Conservation (phyloP, 2,113 vertebrate species). For the Alexandromys fortis region DNA sequence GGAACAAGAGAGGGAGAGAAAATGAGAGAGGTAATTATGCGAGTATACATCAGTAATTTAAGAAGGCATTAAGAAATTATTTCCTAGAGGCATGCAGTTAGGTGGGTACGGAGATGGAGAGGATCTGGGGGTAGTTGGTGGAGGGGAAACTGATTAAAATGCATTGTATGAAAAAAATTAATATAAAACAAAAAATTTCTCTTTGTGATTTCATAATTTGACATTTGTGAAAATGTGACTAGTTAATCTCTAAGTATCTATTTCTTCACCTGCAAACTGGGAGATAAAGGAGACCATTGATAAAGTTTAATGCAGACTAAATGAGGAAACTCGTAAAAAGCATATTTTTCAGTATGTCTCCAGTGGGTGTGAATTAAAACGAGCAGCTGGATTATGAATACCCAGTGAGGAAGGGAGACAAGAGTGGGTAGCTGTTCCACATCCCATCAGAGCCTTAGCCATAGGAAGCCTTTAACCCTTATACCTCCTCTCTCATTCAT, state of each 20-base stretch:
- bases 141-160: neutral
- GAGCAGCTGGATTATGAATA: neutral
- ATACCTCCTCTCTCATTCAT: neutral
- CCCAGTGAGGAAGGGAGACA: neutral
- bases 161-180: no score
- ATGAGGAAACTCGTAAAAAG: neutral
- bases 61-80: neutral
- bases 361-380: neutral
- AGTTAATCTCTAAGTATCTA: neutral
- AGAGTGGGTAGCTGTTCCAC: neutral
- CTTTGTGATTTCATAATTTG: neutral
- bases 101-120: neutral
- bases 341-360: neutral
- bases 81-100: neutral
- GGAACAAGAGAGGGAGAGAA: no score
- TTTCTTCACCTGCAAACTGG: constrained; percentile 3
- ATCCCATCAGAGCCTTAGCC: neutral
- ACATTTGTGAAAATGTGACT: neutral
- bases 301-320: neutral
- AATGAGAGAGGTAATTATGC: neutral
- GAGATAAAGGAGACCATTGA: neutral
- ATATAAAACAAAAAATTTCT: neutral
- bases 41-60: neutral
- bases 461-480: neutral
- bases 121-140: neutral